These are phyloP conservation scores for Nomada goodeniana DNA, from an alignment of 2,888 invertebrate genomes.

Conservation along the genomic window DNA sequence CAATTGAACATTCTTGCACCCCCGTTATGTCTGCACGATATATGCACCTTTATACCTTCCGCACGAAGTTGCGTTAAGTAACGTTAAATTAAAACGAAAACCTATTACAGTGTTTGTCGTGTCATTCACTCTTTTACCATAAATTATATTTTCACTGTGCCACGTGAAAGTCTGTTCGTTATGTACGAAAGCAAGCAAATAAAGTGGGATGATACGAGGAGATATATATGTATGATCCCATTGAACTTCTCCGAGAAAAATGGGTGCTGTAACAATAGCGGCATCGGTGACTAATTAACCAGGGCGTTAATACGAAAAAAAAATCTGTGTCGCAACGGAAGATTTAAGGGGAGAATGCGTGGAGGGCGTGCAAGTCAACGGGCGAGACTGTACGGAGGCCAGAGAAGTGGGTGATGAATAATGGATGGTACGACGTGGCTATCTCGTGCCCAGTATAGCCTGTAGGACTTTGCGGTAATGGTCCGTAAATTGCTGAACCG, in stretches of 20 bases:
- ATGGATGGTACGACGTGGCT: constrained; percentile 81
- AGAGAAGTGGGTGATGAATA: constrained; percentile 82
- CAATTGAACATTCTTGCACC: constrained; percentile 37
- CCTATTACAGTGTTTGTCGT: background rate
- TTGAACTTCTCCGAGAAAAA: constrained; percentile 9
- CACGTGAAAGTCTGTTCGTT: background rate
- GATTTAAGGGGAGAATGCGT: constrained; percentile 61
- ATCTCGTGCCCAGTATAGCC: constrained; percentile 75
- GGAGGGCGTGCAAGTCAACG: constrained; percentile 52
- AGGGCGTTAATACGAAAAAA: constrained; percentile 49
- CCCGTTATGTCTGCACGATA: background rate
- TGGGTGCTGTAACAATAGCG: constrained; percentile 29
- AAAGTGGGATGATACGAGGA: constrained; percentile 22
- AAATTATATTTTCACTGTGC: constrained; percentile 42
- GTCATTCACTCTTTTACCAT: background rate
- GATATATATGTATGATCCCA: background rate
- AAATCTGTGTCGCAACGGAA: constrained; percentile 60
- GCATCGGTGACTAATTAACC: constrained; percentile 64
- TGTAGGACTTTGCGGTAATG: constrained; percentile 79
- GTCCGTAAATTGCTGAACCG: constrained; percentile 81
- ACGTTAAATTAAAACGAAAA: background rate
- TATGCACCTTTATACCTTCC: background rate
- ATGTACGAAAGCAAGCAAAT: constrained; percentile 17
- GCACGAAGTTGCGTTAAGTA: too few relatives aligned
- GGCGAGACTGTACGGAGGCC: constrained; percentile 65